Percentiles rank a stretch among this genome's conserved stretches.
Evolutionary conservation across 2,888 invertebrate genomes (phyloP).

Genomic region (Diaphora mendica): DNA sequence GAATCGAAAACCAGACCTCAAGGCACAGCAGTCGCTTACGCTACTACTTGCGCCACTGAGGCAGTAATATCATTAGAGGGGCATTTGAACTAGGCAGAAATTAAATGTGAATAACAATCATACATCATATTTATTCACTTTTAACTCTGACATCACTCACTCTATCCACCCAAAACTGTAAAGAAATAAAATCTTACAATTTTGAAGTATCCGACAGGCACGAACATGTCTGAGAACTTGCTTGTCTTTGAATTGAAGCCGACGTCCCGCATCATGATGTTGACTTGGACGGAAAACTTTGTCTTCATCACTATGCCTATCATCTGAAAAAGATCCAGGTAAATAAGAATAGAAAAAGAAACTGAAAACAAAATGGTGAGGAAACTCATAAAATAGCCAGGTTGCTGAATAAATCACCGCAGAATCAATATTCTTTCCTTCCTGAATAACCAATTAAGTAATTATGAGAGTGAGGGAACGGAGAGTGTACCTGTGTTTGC

Average conservation of each 20-base stretch:
- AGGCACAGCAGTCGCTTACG: too few species aligned
- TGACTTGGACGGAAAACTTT: conserved; percentile 89
- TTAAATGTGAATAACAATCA: too few species aligned
- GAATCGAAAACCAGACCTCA: too few species aligned
- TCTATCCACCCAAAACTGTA: neutral
- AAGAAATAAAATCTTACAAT: conserved; percentile 77
- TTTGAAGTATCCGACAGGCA: conserved; percentile 90
- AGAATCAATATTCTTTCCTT: too few species aligned
- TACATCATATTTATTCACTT: neutral
- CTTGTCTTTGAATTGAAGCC: conserved; percentile 84
- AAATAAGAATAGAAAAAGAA: neutral
- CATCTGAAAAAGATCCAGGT: conserved; percentile 69
- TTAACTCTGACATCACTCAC: neutral
- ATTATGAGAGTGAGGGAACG: too few species aligned
- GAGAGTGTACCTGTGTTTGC: too few species aligned
- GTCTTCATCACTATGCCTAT: conserved; percentile 88
- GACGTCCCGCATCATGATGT: conserved; percentile 87
- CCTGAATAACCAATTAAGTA: too few species aligned
- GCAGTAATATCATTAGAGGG: too few species aligned
- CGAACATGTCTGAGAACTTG: conserved; percentile 86
- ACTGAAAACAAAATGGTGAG: neutral
- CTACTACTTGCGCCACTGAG: too few species aligned
- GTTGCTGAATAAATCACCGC: too few species aligned
- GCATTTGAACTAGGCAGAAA: too few species aligned
- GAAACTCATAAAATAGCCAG: too few species aligned